Percentiles rank a stretch among this genome's conserved stretches.
phyloP scores from a whole-genome alignment of 2,888 invertebrate species.

The Minunthozetes semirufus region DNA sequence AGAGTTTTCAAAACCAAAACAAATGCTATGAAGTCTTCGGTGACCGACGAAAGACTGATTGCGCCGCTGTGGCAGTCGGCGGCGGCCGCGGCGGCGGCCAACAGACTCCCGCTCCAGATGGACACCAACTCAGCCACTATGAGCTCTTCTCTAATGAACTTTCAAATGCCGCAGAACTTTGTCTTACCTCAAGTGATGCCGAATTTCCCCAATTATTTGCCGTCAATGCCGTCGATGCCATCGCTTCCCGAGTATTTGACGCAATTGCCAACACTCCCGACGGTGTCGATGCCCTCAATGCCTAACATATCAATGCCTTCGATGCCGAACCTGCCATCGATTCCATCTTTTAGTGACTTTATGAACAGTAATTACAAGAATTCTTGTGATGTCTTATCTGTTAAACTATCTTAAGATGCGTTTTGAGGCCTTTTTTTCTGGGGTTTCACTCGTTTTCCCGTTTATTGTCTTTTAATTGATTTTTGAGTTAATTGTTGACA shows the following conservation, averaged over 20 bases:
- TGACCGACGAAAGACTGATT: too few species aligned
- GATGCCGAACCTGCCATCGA: slow-evolving; percentile 26
- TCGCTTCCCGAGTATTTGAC: slow-evolving; percentile 33
- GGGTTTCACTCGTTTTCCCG: too few species aligned
- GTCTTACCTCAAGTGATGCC: slow-evolving; percentile 16
- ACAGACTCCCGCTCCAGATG: not conserved
- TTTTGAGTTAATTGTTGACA: too few species aligned
- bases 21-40: too few species aligned
- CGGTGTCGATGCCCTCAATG: slow-evolving; percentile 35
- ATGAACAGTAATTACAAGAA: slow-evolving; percentile 16
- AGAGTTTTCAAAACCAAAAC: too few species aligned
- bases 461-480: too few species aligned
- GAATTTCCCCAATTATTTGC: slow-evolving; percentile 28
- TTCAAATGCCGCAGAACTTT: slow-evolving; percentile 32
- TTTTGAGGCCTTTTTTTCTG: too few species aligned
- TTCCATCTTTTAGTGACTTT: slow-evolving; percentile 33
- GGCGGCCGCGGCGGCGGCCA: not conserved
- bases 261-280: slow-evolving; percentile 26
- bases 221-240: slow-evolving; percentile 30
- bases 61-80: too few species aligned
- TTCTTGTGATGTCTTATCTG: not conserved
- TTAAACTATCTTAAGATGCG: too few species aligned
- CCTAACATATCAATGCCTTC: slow-evolving; percentile 36
- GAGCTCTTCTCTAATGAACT: slow-evolving; percentile 26
- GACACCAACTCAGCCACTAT: not conserved